A percentile compares a stretch with the other conserved stretches of the same genome.
Conservation (phyloP, 2,888 invertebrate species). For the Pristionchus exspectatus region DNA sequence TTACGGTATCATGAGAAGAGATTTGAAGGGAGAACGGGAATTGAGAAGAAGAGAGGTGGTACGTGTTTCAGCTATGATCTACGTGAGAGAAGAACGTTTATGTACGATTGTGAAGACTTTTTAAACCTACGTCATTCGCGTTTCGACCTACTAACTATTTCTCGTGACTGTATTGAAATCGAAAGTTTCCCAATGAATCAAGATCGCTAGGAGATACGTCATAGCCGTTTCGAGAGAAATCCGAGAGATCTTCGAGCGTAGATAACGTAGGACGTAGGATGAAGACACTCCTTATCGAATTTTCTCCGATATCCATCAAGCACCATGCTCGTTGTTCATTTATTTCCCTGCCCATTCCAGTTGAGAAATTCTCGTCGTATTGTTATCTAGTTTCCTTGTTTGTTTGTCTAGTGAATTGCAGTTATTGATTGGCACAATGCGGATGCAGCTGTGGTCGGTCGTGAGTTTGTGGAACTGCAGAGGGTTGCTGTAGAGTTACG, state of each 20-base stretch:
- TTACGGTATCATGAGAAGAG: constrained; percentile 9
- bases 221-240: background rate
- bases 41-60: constrained; percentile 16
- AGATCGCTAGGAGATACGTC: background rate
- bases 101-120: background rate
- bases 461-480: constrained; percentile 8
- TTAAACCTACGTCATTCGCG: background rate
- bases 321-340: background rate
- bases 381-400: background rate
- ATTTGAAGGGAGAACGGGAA: background rate
- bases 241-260: background rate
- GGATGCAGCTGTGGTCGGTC: constrained; percentile 38
- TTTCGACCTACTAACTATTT: background rate
- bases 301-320: background rate
- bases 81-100: background rate
- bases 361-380: background rate
- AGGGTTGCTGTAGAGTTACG: background rate
- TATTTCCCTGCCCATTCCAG: background rate
- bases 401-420: background rate
- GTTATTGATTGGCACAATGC: background rate
- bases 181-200: background rate
- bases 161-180: background rate
- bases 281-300: background rate
- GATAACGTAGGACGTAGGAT: too few species aligned
- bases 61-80: constrained; percentile 22